A percentile compares a stretch with the other conserved stretches of the same genome.
Conservation (phyloP, 1,140 invertebrate species). For the Bactericera cockerelli region DNA sequence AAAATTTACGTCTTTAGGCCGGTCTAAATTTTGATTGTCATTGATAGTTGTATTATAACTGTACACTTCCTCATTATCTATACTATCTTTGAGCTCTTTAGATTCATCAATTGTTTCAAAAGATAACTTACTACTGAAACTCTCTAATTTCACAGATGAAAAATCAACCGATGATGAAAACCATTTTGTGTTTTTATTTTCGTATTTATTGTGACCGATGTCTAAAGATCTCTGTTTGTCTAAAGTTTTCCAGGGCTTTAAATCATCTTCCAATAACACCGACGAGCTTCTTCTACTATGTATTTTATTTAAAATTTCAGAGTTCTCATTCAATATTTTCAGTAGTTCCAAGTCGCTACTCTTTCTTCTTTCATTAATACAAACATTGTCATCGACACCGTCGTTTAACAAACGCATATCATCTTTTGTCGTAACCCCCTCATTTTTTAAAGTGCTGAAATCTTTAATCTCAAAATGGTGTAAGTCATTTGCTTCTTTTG, state of each 20-base stretch:
- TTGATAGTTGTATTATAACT: background rate
- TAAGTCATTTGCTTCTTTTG: too few relatives aligned
- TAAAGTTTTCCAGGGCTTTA: background rate
- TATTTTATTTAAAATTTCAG: background rate
- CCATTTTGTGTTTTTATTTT: background rate
- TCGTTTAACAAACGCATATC: too few relatives aligned
- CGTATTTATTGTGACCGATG: background rate
- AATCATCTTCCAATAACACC: background rate
- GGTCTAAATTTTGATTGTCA: too few relatives aligned
- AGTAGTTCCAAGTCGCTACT: background rate
- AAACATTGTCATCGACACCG: too few relatives aligned
- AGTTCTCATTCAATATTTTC: background rate
- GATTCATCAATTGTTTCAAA: conserved; percentile 5
- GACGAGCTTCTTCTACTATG: background rate
- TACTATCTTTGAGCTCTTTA: background rate
- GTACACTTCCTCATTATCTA: background rate
- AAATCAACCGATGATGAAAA: background rate
- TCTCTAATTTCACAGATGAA: background rate
- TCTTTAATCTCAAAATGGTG: too few relatives aligned
- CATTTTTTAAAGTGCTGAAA: too few relatives aligned
- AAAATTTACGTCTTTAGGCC: too few relatives aligned
- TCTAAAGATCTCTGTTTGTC: conserved; percentile 6
- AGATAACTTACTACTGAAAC: background rate
- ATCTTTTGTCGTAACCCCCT: too few relatives aligned
- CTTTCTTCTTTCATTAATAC: background rate